Evolutionary conservation across 2,113 vertebrate genomes (phyloP).

Genomic region (Aix galericulata): DNA sequence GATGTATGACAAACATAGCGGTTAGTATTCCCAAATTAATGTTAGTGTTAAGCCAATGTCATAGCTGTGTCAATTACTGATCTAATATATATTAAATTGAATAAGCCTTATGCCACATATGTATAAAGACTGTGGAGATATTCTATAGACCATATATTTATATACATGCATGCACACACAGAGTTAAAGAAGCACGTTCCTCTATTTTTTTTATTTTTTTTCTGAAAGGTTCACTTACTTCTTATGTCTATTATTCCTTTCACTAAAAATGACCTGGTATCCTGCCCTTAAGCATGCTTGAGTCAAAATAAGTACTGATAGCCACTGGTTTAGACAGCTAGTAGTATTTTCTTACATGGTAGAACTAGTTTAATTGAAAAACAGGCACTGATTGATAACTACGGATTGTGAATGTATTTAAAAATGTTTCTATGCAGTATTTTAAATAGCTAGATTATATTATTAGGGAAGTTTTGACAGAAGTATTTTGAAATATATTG

Average conservation of each 20-base stretch:
- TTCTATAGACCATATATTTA: background rate
- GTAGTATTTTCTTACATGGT: background rate
- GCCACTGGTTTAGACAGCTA: background rate
- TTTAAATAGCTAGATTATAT: background rate
- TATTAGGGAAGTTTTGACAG: background rate
- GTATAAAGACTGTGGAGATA: background rate
- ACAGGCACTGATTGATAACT: background rate
- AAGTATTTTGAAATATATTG: background rate
- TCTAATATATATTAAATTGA: background rate
- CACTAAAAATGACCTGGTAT: too few relatives aligned
- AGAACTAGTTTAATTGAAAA: background rate
- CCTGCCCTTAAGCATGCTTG: background rate
- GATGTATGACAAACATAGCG: background rate
- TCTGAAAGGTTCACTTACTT: background rate
- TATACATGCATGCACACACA: background rate
- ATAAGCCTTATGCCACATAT: background rate
- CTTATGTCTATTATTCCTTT: background rate
- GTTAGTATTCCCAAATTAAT: background rate
- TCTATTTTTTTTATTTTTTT: background rate
- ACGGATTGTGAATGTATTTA: background rate
- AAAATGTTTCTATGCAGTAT: background rate
- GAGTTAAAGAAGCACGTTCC: background rate
- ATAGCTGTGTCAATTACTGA: background rate
- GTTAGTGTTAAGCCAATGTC: background rate
- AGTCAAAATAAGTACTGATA: background rate